Evolutionary conservation across 2,113 vertebrate species (phyloP).

Genomic region (Fregata magnificens): DNA sequence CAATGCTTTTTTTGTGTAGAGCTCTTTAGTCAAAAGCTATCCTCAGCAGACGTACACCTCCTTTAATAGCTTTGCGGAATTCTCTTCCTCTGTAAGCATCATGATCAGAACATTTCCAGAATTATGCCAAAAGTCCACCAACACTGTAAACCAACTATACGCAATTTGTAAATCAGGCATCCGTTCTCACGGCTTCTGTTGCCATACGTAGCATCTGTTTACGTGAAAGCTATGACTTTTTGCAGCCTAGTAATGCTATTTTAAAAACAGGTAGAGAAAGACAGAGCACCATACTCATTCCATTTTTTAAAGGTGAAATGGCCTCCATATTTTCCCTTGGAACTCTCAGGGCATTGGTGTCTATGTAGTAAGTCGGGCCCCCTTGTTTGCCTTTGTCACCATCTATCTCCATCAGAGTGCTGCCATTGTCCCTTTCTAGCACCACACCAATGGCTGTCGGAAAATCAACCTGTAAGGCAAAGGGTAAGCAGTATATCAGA

Average conservation of each 20-base stretch:
- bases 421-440: constrained; percentile 93
- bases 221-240: background rate
- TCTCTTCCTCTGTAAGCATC: background rate
- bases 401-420: constrained; percentile 93
- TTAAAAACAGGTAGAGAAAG: background rate
- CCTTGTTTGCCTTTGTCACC: constrained; percentile 94
- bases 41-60: background rate
- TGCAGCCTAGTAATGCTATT: background rate
- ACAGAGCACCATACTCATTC: constrained; percentile 87
- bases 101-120: background rate
- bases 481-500: background rate
- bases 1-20: background rate
- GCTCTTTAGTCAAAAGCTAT: background rate
- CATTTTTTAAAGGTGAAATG: constrained; percentile 96
- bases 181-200: background rate
- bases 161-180: background rate
- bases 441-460: constrained; percentile 96
- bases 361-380: constrained; percentile 93
- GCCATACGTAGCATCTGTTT: background rate
- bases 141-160: background rate
- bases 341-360: constrained; percentile 94
- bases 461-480: constrained; percentile 88
- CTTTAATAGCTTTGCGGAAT: background rate
- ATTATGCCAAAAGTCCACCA: background rate
- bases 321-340: constrained; percentile 96